Base-by-base conservation (phyloP, 2,888 invertebrate species). In the Phytoseiulus persimilis region DNA sequence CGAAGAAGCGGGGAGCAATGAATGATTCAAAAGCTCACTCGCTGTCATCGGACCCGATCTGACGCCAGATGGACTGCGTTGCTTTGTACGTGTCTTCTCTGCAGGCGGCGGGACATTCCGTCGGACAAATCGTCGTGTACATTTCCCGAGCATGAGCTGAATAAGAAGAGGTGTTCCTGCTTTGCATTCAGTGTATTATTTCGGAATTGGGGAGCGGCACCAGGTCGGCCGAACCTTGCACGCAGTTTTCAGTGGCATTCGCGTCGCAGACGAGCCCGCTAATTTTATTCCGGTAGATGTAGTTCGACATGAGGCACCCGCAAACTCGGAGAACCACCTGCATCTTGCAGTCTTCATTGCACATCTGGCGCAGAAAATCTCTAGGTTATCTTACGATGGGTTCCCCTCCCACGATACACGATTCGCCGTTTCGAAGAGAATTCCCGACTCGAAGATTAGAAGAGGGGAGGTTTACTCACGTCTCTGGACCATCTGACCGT, bases 271-370 rank as follows among this genome's bases (percentile, higher is more conserved):
- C 87, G 6, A 6, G 32, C 6, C 87, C 87, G 87, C 18, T 33
- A 33, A 87, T 87, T 32, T 87, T 87, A 33, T 87, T 87, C n/a
- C 87, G 18, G 33, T 87, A 87, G 32, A 87, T 45, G 87, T 87
- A 87, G 33, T 87, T 87, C 32, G 87, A 87, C 87, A 87, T 87
- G 18, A 87, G 32, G 33, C 87, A 87, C 32, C 45, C 33, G 33
- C 87, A 87, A 32, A 87, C 32, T 5, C 87, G 87, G 32, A 31
- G 87, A 45, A 87, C 87, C 32, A 32, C 87, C n/a, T 45, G 87
- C 87, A 87, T 39, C 18, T 87, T 87, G 87, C 87, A 87, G 87
- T 87, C 87, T 33, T 87, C 87, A n/a, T 87, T 87, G 33, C 87
- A 87, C 87, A 87, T 87, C 87, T 87, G 87, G 5, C 23, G 65